A percentile compares a stretch with the other conserved stretches of the same genome.
phyloP scores from a whole-genome alignment of 2,113 vertebrate species.

The Hemichromis elongatus region DNA sequence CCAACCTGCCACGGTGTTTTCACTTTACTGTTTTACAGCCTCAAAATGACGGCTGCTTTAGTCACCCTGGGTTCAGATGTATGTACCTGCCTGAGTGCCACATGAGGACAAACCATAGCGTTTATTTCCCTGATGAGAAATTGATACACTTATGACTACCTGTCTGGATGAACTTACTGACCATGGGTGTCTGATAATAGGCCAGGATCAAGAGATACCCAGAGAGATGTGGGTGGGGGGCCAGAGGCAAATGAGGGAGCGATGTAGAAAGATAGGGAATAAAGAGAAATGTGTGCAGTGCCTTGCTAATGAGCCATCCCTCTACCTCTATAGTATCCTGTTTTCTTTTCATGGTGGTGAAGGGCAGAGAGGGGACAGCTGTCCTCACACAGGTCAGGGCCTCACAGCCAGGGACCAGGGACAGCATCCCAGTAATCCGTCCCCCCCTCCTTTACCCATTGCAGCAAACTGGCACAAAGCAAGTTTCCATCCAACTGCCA shows the following conservation, averaged over 20 bases:
- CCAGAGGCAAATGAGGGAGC: not conserved
- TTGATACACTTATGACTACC: conserved; percentile 1
- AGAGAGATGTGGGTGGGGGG: not conserved
- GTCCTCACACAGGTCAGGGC: conserved; percentile 1
- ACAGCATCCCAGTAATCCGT: not conserved
- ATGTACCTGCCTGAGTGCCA: not conserved
- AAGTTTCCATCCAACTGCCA: not conserved
- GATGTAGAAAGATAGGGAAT: not conserved
- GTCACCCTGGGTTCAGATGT: conserved; percentile 2
- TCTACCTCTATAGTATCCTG: not conserved
- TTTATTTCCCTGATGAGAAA: conserved; percentile 12
- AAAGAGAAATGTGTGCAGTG: not conserved
- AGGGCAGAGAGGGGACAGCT: not conserved
- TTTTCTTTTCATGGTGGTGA: not conserved
- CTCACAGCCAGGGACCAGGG: conserved; percentile 19
- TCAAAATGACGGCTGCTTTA: not conserved
- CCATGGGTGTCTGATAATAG: conserved; percentile 13
- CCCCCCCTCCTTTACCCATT: not conserved
- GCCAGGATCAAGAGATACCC: not conserved
- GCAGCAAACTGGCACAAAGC: not conserved
- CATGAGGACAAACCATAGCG: not conserved
- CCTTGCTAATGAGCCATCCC: not conserved
- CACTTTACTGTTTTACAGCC: not conserved
- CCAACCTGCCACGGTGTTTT: not conserved
- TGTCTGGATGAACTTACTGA: conserved; percentile 12